These are phyloP conservation scores for Ptychochromis oligacanthus DNA, from an alignment of 2,113 vertebrate species.

Conservation along the genomic window DNA sequence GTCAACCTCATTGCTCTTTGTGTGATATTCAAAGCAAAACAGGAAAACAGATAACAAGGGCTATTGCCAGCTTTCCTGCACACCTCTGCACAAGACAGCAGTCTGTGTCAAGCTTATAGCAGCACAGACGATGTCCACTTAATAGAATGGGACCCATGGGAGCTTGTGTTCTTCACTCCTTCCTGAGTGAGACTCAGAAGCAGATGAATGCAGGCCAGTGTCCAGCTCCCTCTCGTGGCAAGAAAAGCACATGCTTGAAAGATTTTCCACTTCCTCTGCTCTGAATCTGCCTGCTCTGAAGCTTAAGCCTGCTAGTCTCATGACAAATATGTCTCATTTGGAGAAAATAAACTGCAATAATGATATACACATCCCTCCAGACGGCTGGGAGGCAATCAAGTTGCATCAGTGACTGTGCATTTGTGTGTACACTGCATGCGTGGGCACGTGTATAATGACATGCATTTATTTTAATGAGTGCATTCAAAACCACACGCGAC, in stretches of 20 bases:
- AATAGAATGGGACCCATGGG: constrained; percentile 20
- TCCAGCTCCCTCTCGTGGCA: constrained; percentile 68
- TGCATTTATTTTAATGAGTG: constrained; percentile 46
- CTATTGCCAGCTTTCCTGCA: constrained; percentile 4
- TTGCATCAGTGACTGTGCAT: constrained; percentile 14
- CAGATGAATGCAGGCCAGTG: constrained; percentile 26
- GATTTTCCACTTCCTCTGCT: not conserved
- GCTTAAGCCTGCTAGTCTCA: not conserved
- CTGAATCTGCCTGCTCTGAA: not conserved
- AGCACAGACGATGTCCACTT: constrained; percentile 1
- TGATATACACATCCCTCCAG: constrained; percentile 22
- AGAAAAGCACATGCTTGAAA: not conserved
- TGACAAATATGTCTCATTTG: constrained; percentile 39
- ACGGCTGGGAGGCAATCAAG: not conserved
- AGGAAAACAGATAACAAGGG: constrained; percentile 18
- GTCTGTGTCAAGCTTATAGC: not conserved
- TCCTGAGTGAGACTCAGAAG: not conserved
- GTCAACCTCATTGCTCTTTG: constrained; percentile 19
- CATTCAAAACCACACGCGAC: constrained; percentile 46
- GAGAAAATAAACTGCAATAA: constrained; percentile 35
- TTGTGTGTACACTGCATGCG: not conserved
- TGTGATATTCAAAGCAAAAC: constrained; percentile 41
- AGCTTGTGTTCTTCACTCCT: not conserved
- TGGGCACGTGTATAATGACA: not conserved
- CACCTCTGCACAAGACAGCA: not conserved